Evolutionary conservation across 2,797 vertebrate species (phyloP), one percentile per base, ranked within the genome.

Genomic region (Sebastes melanostomus): DNA sequence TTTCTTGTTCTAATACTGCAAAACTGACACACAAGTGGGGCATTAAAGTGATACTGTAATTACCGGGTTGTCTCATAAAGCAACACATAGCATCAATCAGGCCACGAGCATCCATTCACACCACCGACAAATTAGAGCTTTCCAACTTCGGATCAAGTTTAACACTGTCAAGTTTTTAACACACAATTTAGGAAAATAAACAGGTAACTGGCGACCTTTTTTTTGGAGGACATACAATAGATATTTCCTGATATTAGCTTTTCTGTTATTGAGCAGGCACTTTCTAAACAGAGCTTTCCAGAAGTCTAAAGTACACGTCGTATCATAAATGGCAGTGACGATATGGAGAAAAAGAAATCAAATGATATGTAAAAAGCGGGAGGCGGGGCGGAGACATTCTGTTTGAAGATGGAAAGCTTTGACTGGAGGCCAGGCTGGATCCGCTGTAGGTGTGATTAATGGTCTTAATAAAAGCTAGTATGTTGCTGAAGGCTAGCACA

Each of bases 201-300:
- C 84, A 92, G 80, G 74, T 87, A 88, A 91, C 86, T 90, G 86
- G 87, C 84, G 84, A 92, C 86, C 68, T 85, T 91, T 91, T 85
- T 52, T 46, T 38, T 38, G 86, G 86, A 92, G 89, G 82, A 93
- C 92, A 93, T 69, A 94, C 87, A 92, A 83, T 90, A 91, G 90
- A 89, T 89, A 91, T 91, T 95, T 96, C 95, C 94, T 95, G 93
- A 96, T 93, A 95, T 92, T 86, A 83, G 89, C 90, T 92, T 96
- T 96, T 94, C 87, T 91, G 92, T 96, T 95, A 95, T 88, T 93
- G 95, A 95, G 96, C 95, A 95, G 96, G 96, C 96, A 96, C 96
- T 96, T 97, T 97, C 96, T 95, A 96, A 95, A 93, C 95, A 92
- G 66, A 94, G 92, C 96, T 95, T 95, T 96, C 95, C 94, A 94